Conservation (phyloP, 1,140 invertebrate genomes). For the Drosophila ogumai region DNA sequence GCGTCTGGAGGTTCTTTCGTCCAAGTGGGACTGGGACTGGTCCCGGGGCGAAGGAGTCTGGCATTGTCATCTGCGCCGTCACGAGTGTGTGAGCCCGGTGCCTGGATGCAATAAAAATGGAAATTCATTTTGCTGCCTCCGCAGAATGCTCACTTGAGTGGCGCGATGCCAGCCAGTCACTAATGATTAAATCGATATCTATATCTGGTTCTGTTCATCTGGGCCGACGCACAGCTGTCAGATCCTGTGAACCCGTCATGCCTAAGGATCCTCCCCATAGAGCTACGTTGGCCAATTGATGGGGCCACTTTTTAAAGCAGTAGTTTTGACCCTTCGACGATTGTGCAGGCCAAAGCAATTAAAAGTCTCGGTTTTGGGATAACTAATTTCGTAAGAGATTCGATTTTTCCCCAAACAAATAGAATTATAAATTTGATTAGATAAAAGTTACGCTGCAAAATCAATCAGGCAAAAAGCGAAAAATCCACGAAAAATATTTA, state of each 20-base stretch:
- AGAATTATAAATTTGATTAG: not conserved
- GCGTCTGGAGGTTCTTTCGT: constrained; percentile 12
- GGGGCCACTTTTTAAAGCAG: not conserved
- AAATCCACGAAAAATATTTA: constrained; percentile 4
- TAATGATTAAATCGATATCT: constrained; percentile 82
- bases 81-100: constrained; percentile 30
- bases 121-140: constrained; percentile 67
- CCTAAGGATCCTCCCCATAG: constrained; percentile 31
- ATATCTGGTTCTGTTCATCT: constrained; percentile 54
- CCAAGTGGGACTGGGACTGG: constrained; percentile 23
- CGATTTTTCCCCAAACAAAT: not conserved
- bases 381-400: not conserved
- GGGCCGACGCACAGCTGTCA: constrained; percentile 57
- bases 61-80: constrained; percentile 25
- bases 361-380: not conserved
- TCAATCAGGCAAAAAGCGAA: constrained; percentile 9
- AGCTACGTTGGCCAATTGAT: constrained; percentile 44
- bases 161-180: constrained; percentile 43
- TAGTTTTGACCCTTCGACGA: constrained; percentile 6
- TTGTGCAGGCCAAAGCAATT: not conserved
- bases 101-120: constrained; percentile 72
- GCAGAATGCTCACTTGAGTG: constrained; percentile 58
- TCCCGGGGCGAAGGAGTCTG: constrained; percentile 19
- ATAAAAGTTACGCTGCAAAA: not conserved
- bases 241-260: constrained; percentile 40